phyloP scores from a whole-genome alignment of 2,113 vertebrate genomes.

The Budorcas taxicolor region DNA sequence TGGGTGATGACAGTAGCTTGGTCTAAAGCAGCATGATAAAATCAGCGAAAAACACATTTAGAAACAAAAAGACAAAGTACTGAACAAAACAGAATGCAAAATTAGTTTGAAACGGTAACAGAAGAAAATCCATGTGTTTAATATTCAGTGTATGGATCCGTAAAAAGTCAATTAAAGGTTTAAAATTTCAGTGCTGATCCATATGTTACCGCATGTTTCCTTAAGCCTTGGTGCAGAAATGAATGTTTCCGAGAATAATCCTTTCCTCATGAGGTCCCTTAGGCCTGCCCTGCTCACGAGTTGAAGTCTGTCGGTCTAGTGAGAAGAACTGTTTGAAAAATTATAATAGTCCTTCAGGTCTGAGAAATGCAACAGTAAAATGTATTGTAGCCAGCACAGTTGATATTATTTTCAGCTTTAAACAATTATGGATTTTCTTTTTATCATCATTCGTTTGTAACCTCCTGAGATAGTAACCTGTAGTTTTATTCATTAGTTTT shows the following conservation, averaged over 20 bases:
- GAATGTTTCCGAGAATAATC: slow-evolving; percentile 40
- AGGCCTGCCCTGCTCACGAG: not conserved
- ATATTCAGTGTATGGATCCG: slow-evolving; percentile 15
- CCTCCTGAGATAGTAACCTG: slow-evolving; percentile 16
- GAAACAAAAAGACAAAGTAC: slow-evolving; percentile 24
- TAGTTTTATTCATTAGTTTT: slow-evolving; percentile 49
- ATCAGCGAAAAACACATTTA: not conserved
- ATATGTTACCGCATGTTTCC: slow-evolving; percentile 1
- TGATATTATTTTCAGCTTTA: slow-evolving; percentile 42
- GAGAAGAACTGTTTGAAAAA: slow-evolving; percentile 51
- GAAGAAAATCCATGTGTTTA: not conserved
- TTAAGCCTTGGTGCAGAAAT: slow-evolving; percentile 33
- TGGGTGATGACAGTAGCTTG: not conserved
- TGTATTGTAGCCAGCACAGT: not conserved
- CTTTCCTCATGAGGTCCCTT: slow-evolving; percentile 39
- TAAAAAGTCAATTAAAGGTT: slow-evolving; percentile 50
- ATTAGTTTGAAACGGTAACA: not conserved
- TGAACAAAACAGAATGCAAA: slow-evolving; percentile 1
- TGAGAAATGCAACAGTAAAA: slow-evolving; percentile 12
- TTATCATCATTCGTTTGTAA: slow-evolving; percentile 20
- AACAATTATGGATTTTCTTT: slow-evolving; percentile 20
- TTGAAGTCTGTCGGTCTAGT: not conserved
- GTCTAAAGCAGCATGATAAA: not conserved
- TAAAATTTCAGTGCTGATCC: slow-evolving; percentile 34
- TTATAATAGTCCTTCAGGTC: slow-evolving; percentile 25